These are phyloP conservation scores for Eubasilissa regina DNA, from an alignment of 1,140 invertebrate genomes.

Conservation along the genomic window DNA sequence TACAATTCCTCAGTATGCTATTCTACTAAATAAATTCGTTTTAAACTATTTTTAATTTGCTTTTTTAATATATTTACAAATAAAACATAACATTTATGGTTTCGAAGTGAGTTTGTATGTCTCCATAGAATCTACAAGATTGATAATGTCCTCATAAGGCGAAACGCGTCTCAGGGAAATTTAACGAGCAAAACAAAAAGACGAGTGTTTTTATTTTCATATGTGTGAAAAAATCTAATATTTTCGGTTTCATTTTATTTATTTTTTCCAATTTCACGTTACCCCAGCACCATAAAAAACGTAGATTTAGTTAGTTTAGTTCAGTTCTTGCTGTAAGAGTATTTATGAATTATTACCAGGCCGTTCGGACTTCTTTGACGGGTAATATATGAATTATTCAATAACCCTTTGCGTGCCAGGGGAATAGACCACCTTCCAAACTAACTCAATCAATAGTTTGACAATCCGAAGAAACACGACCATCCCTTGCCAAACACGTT, in stretches of 20 bases:
- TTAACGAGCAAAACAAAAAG: too few relatives aligned
- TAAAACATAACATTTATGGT: too few relatives aligned
- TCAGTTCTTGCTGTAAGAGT: background rate
- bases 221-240: background rate
- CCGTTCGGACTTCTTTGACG: constrained; percentile 20
- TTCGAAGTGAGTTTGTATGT: too few relatives aligned
- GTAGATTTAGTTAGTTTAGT: constrained; percentile 15
- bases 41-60: too few relatives aligned
- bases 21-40: too few relatives aligned
- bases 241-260: background rate
- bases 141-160: too few relatives aligned
- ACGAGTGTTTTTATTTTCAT: too few relatives aligned
- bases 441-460: constrained; percentile 38
- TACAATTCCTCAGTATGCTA: too few relatives aligned
- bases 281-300: background rate
- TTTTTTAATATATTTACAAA: too few relatives aligned
- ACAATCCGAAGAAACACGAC: constrained; percentile 10
- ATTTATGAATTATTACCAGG: constrained; percentile 25
- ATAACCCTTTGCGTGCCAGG: constrained; percentile 8
- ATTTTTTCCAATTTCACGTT: background rate
- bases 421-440: constrained; percentile 33
- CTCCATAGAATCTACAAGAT: too few relatives aligned
- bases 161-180: too few relatives aligned
- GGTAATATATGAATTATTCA: constrained; percentile 37
- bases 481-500: constrained; percentile 1